Conservation (phyloP, 1,140 invertebrate genomes). For the Drosophila nikananu region DNA sequence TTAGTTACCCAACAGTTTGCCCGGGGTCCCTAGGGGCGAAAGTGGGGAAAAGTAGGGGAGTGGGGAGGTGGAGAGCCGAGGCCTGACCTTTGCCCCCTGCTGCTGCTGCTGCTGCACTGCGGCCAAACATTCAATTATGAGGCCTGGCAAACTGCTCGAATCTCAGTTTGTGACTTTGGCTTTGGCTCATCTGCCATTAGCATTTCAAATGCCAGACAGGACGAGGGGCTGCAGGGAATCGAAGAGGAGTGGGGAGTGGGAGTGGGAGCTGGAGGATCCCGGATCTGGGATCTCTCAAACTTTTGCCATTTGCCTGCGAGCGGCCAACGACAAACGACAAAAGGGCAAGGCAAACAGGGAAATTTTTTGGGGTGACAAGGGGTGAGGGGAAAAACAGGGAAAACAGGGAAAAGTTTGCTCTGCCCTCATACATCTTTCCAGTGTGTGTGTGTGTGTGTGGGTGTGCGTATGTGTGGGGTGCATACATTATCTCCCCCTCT, state of each 20-base stretch:
- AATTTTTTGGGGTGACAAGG: neutral
- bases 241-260: too few relatives aligned
- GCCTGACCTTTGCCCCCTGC: conserved; percentile 18
- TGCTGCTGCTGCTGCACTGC: conserved; percentile 45
- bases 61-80: too few relatives aligned
- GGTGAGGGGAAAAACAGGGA: neutral
- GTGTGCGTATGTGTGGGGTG: conserved; percentile 32
- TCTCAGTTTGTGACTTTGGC: conserved; percentile 19
- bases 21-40: conserved; percentile 29
- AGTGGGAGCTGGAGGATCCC: conserved; percentile 2
- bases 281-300: conserved; percentile 43
- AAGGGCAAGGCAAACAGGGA: conserved; percentile 62
- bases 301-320: conserved; percentile 74
- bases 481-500: conserved; percentile 60
- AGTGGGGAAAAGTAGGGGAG: too few relatives aligned
- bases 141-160: conserved; percentile 13
- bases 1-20: conserved; percentile 73
- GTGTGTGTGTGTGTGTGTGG: conserved; percentile 39
- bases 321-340: conserved; percentile 60
- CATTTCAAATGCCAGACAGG: conserved; percentile 53
- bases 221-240: neutral
- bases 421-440: conserved; percentile 60
- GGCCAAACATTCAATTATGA: conserved; percentile 78
- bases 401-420: conserved; percentile 61
- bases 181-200: conserved; percentile 59